phyloP scores from a whole-genome alignment of 2,797 vertebrate species.

The Falco berigora region DNA sequence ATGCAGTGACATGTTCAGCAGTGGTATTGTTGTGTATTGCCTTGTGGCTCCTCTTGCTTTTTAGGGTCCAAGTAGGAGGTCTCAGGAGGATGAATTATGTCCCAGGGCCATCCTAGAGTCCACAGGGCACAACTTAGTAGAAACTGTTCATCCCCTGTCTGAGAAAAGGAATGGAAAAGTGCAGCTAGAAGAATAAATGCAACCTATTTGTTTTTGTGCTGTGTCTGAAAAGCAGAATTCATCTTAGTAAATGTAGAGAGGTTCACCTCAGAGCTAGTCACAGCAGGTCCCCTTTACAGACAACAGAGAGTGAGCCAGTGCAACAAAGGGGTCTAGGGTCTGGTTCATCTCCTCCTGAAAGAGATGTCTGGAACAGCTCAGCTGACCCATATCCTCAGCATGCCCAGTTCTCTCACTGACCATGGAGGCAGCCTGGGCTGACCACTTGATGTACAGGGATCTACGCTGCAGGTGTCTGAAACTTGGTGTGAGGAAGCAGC shows the following conservation, averaged over 20 bases:
- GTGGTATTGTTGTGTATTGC: not conserved
- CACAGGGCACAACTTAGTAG: not conserved
- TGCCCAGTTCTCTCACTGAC: not conserved
- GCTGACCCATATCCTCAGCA: fast-evolving
- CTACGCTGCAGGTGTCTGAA: not conserved
- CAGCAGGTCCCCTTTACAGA: not conserved
- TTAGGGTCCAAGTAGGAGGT: not conserved
- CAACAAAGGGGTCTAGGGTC: not conserved
- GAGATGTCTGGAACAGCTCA: not conserved
- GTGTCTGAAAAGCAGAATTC: not conserved
- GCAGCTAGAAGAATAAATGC: not conserved
- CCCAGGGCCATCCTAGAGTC: not conserved
- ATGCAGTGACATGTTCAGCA: not conserved
- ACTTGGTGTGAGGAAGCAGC: not conserved
- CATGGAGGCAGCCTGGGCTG: not conserved
- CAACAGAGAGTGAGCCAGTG: fast-evolving
- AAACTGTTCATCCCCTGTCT: not conserved
- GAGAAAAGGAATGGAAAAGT: not conserved
- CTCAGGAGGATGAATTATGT: not conserved
- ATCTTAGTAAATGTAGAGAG: not conserved
- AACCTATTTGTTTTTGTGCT: not conserved
- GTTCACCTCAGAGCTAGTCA: not conserved
- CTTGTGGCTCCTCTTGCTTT: not conserved
- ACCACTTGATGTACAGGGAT: not conserved
- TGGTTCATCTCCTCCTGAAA: not conserved